These are phyloP conservation scores for Coranthus polyacanthus DNA, from an alignment of 2,797 vertebrate genomes.

Conservation along the genomic window DNA sequence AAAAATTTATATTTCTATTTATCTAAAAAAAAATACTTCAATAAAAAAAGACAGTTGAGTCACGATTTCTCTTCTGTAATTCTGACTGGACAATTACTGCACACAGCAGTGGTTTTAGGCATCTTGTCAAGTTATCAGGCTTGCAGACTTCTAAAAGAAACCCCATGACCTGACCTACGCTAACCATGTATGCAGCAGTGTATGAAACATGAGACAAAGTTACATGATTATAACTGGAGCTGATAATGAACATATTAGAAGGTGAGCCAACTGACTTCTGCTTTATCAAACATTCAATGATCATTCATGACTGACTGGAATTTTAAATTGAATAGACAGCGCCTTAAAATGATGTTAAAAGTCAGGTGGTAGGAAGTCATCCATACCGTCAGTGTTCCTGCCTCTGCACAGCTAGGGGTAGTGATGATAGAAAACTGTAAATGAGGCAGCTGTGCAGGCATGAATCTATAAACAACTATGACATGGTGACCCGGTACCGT, in stretches of 20 bases:
- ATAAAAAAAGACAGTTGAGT: no score
- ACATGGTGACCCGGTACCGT: constrained; percentile 61
- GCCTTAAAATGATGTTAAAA: constrained; percentile 36
- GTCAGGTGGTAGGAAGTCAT: constrained; percentile 41
- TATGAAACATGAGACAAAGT: not conserved
- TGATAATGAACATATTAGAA: not conserved
- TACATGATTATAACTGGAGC: not conserved
- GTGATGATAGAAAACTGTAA: constrained; percentile 64
- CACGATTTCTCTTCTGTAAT: not conserved
- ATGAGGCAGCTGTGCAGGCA: constrained; percentile 71
- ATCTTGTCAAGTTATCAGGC: not conserved
- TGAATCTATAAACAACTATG: constrained; percentile 68
- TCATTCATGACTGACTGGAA: constrained; percentile 30
- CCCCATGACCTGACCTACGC: not conserved
- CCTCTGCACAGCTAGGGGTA: constrained; percentile 8
- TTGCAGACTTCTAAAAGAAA: not conserved
- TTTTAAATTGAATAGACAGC: constrained; percentile 4
- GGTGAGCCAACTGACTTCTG: not conserved
- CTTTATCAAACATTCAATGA: constrained; percentile 8
- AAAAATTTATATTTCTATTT: not conserved
- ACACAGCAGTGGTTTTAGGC: constrained; percentile 13
- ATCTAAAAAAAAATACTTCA: no score
- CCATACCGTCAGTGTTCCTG: constrained; percentile 32
- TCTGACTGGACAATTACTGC: not conserved
- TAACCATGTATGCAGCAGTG: not conserved